Evolutionary conservation across 2,888 invertebrate genomes (phyloP).

Genomic region (Pyrocoelia pectoralis): DNA sequence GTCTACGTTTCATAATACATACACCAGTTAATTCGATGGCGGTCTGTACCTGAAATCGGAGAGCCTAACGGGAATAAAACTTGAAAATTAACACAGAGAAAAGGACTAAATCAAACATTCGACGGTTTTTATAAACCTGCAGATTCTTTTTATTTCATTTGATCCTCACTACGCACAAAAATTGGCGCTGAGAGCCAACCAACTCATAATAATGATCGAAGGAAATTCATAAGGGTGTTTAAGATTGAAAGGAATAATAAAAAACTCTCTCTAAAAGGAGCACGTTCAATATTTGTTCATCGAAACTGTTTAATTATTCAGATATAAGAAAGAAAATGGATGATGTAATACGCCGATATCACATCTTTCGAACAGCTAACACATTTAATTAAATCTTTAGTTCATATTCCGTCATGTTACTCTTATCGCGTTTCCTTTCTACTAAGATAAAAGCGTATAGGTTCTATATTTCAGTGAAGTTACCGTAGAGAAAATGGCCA

Average conservation of each 20-base stretch:
- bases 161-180: slow-evolving; percentile 1
- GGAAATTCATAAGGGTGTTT: slow-evolving; percentile 21
- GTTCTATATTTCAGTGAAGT: slow-evolving; percentile 23
- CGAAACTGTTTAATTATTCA: slow-evolving; percentile 31
- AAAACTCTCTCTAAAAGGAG: slow-evolving; percentile 14
- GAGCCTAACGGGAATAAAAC: no score
- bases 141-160: slow-evolving; percentile 14
- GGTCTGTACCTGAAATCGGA: no score
- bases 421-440: slow-evolving; percentile 7
- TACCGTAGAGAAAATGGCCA: slow-evolving; percentile 27
- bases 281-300: slow-evolving; percentile 23
- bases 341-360: slow-evolving; percentile 25
- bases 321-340: slow-evolving; percentile 24
- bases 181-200: slow-evolving; percentile 17
- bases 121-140: no score
- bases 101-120: not conserved
- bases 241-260: slow-evolving; percentile 19
- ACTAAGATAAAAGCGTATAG: slow-evolving; percentile 12
- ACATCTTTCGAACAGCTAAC: slow-evolving; percentile 29
- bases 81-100: no score
- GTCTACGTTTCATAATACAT: no score
- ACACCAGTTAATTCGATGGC: no score
- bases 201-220: slow-evolving; percentile 22
- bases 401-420: slow-evolving; percentile 17
- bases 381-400: slow-evolving; percentile 30